These are phyloP conservation scores for Paraplagusia blochii DNA, from an alignment of 2,113 vertebrate species.

Conservation along the genomic window DNA sequence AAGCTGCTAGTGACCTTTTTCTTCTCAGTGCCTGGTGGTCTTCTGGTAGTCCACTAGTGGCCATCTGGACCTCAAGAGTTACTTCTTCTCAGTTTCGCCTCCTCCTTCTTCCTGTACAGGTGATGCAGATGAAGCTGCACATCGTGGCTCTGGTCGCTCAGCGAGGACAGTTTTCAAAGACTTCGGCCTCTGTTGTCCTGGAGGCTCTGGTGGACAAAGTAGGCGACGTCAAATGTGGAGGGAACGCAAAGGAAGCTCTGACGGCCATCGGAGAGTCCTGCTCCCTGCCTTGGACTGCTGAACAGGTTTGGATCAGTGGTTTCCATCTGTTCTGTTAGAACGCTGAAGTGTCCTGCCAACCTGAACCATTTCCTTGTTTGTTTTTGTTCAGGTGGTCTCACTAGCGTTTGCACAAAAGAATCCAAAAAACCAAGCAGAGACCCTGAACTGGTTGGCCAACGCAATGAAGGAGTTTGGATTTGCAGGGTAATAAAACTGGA, in stretches of 20 bases:
- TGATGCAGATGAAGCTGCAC: conserved; percentile 97
- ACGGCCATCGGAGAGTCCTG: conserved; percentile 90
- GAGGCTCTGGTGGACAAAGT: conserved; percentile 95
- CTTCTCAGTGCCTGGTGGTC: too few relatives aligned
- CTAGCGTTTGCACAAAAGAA: conserved; percentile 96
- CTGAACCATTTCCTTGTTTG: not conserved
- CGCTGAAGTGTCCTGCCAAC: too few relatives aligned
- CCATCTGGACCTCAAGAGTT: too few relatives aligned
- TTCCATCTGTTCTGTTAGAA: too few relatives aligned
- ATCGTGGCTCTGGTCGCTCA: conserved; percentile 89
- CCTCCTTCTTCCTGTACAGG: conserved; percentile 68
- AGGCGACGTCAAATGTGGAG: conserved; percentile 94
- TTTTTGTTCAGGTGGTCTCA: conserved; percentile 82
- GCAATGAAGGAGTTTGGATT: conserved; percentile 99
- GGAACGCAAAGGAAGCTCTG: conserved; percentile 90
- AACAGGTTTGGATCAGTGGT: conserved; percentile 78
- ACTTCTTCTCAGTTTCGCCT: too few relatives aligned
- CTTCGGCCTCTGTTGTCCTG: conserved; percentile 87
- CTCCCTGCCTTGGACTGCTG: conserved; percentile 92
- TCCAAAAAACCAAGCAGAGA: conserved; percentile 97
- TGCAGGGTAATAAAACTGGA: conserved; percentile 78
- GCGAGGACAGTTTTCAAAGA: conserved; percentile 94
- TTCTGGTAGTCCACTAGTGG: too few relatives aligned
- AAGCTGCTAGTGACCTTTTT: too few relatives aligned
- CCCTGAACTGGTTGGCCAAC: conserved; percentile 93